Conservation (phyloP, 2,797 vertebrate genomes). For the Gallinago nigripennis region DNA sequence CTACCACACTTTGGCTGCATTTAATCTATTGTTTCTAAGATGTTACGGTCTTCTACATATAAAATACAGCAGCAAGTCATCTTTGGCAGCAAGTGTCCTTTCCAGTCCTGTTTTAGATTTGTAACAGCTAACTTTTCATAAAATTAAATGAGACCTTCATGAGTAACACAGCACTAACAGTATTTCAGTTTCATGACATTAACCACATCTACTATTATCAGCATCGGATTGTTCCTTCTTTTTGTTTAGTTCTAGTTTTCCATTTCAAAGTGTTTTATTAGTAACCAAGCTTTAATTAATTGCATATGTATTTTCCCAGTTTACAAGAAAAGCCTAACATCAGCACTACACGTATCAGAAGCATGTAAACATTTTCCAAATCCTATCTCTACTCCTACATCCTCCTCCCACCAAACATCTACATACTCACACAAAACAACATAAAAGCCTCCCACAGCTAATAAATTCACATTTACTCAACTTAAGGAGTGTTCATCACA, state of each 20-base stretch:
- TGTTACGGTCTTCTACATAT: neutral
- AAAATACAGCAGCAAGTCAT: neutral
- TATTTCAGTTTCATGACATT: neutral
- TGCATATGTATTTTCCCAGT: neutral
- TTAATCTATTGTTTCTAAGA: conserved; percentile 17
- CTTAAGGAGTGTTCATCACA: neutral
- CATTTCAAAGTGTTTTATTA: conserved; percentile 20
- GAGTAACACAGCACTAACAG: neutral
- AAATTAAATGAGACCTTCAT: neutral
- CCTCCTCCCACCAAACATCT: neutral
- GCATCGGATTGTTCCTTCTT: neutral
- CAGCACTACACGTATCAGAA: neutral
- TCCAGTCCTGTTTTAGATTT: neutral
- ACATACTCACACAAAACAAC: neutral
- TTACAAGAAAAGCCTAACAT: neutral
- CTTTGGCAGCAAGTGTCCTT: neutral
- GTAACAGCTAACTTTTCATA: neutral
- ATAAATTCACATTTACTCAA: neutral
- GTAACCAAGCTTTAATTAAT: conserved; percentile 23
- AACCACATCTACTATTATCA: neutral
- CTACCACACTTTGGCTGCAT: neutral
- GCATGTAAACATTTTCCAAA: neutral
- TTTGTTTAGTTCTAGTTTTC: conserved; percentile 23
- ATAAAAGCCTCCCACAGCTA: neutral
- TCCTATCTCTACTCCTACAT: neutral